Conservation (phyloP, 2,113 vertebrate species). For the Pseudopodoces humilis region DNA sequence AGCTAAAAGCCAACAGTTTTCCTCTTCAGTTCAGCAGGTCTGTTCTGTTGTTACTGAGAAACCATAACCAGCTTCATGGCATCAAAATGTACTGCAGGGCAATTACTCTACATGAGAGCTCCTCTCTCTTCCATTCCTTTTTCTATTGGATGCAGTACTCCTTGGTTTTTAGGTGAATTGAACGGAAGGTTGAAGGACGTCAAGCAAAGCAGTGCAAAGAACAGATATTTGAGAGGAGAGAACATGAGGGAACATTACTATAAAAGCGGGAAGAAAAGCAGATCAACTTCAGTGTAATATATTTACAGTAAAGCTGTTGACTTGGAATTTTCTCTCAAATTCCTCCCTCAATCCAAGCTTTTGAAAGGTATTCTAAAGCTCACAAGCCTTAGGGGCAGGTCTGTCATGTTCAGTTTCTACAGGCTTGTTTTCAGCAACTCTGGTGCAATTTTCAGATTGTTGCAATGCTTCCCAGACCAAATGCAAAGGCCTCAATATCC, state of each 20-base stretch:
- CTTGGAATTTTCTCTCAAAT: background rate
- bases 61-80: background rate
- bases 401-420: background rate
- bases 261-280: background rate
- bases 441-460: background rate
- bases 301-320: background rate
- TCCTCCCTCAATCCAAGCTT: background rate
- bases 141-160: background rate
- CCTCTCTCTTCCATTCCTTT: background rate
- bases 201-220: background rate
- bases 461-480: background rate
- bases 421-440: background rate
- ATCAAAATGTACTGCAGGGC: background rate
- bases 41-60: rapidly evolving
- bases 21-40: background rate
- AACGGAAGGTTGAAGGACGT: background rate
- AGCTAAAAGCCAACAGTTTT: background rate
- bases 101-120: background rate
- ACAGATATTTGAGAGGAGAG: background rate
- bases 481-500: background rate
- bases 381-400: background rate
- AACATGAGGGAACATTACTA: rapidly evolving
- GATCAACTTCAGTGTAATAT: background rate
- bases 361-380: background rate
- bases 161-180: background rate